Base-by-base conservation (phyloP, 2,797 vertebrate species). In the Leptodactylus fallax region DNA sequence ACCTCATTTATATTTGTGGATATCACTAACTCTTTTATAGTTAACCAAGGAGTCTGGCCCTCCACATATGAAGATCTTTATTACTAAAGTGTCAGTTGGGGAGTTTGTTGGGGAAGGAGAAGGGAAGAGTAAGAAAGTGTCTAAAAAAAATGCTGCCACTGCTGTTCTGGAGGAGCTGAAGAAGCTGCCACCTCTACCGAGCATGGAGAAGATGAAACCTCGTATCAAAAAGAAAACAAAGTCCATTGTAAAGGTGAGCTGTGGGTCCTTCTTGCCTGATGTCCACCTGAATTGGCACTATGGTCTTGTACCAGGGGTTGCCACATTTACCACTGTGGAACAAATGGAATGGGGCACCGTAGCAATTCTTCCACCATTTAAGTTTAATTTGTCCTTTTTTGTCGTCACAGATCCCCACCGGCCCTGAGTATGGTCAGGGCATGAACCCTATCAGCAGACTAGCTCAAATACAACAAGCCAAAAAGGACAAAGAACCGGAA, bases 161-260 rank as follows among this genome's bases (percentile, higher is more conserved):
- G 96, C 97, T 0, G 98, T 97, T 85, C 94, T 99, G 71, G 96
- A 96, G 89, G 97, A 98, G 91, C 93, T 99, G 90, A 97, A 95
- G 91, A 97, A 95, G 92, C 93, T 99, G 25, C 98, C 98, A 0
- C 98, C 97, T 13, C 95, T 99, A 91, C 98, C 98, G 74, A 93
- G 92, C 0, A 94, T 96, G 56, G 98, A 99, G 93, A 99, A 98
- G 92, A 96, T 96, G 91, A 97, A 97, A 91, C 97, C 98, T 63
- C 97, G 97, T 92, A 98, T 99, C 93, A 99, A 99, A 96, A 99
- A 99, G 97, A 99, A 99, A 98, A 97, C 97, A 87, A 99, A 98
- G 93, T 98, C 98, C 87, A 97, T 98, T 92, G 97, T 98, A 91
- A 98, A 99, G 96, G 98, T 99, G 93, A 93, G 82, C 45, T 1